These are phyloP conservation scores for Erebia palarica DNA, from an alignment of 2,888 invertebrate genomes.

Conservation along the genomic window DNA sequence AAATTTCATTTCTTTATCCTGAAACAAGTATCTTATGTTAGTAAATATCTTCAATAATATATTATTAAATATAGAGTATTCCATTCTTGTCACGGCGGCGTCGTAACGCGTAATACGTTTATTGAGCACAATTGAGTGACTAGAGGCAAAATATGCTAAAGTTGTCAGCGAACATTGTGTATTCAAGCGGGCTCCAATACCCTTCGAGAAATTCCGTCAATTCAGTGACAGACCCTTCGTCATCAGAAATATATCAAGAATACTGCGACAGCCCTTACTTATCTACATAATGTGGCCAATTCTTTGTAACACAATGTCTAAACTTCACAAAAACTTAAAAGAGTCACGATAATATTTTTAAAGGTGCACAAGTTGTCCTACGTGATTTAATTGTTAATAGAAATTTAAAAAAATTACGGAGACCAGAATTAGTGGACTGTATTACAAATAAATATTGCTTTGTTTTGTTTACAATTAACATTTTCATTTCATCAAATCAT, in stretches of 20 bases:
- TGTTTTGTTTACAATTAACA: not conserved
- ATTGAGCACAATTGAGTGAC: conserved; percentile 34
- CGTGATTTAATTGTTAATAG: too few species aligned
- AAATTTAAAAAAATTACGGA: too few species aligned
- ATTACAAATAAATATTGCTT: not conserved
- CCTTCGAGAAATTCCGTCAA: conserved; percentile 23
- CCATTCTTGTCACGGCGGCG: conserved; percentile 16
- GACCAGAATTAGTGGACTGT: too few species aligned
- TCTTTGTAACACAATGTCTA: too few species aligned
- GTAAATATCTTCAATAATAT: too few species aligned
- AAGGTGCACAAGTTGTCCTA: too few species aligned
- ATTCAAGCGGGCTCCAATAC: conserved; percentile 27
- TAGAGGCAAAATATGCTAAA: conserved; percentile 32
- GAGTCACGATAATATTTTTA: too few species aligned
- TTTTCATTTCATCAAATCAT: too few species aligned
- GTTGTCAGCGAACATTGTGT: conserved; percentile 29
- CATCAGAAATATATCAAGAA: conserved; percentile 22
- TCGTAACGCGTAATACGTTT: conserved; percentile 22
- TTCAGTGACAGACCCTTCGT: conserved; percentile 20
- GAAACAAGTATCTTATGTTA: too few species aligned
- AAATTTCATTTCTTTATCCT: too few species aligned
- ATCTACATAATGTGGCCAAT: not conserved
- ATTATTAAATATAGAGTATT: not conserved
- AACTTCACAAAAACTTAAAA: too few species aligned
- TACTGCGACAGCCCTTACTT: conserved; percentile 1